Evolutionary conservation across 2,797 vertebrate species (phyloP).

Genomic region (Petrocephalus sullivani): DNA sequence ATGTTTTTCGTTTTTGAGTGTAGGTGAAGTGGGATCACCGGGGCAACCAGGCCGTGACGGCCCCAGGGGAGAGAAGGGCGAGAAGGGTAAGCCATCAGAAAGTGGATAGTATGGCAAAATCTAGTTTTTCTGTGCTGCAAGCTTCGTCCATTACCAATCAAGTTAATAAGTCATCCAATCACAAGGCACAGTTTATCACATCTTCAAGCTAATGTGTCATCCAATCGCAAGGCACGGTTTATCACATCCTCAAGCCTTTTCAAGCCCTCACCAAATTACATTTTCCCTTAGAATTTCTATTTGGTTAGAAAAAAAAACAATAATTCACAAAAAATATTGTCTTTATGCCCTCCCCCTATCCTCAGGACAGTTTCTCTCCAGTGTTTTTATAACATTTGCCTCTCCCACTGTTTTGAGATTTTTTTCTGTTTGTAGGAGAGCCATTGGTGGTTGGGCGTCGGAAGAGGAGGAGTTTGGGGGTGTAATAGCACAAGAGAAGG

Average conservation of each 20-base stretch:
- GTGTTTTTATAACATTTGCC: not conserved
- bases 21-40: slow-evolving; percentile 61
- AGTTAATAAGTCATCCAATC: not conserved
- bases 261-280: not conserved
- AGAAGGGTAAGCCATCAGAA: slow-evolving; percentile 66
- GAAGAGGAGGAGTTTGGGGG: slow-evolving; percentile 58
- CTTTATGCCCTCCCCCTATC: not conserved
- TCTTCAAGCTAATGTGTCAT: not conserved
- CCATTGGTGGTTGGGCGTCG: slow-evolving; percentile 48
- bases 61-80: slow-evolving; percentile 74
- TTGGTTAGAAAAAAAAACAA: not conserved
- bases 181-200: not conserved
- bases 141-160: not conserved
- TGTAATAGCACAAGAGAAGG: slow-evolving; percentile 37
- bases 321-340: not conserved
- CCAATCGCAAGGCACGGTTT: not conserved
- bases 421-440: slow-evolving; percentile 54
- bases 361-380: not conserved
- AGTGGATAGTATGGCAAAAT: not conserved
- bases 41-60: slow-evolving; percentile 75
- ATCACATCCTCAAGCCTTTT: not conserved
- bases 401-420: not conserved
- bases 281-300: not conserved
- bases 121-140: not conserved
- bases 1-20: slow-evolving; percentile 5